Evolutionary conservation across 1,140 invertebrate species (phyloP).

Genomic region (Sweltsa coloradensis): DNA sequence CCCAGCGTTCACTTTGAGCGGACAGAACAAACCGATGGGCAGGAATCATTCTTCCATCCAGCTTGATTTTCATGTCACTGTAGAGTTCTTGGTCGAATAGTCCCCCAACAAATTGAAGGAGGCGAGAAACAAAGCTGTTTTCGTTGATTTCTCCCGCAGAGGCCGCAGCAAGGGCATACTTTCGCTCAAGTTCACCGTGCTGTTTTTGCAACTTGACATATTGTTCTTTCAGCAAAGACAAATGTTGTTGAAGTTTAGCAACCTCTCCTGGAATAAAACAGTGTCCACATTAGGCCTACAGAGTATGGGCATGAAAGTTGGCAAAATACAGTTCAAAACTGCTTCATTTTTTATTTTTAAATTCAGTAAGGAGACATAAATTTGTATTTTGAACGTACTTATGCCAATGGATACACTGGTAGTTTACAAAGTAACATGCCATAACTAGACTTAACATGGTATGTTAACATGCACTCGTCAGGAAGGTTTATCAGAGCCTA

Average conservation of each 20-base stretch:
- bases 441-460: no score
- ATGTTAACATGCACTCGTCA: no score
- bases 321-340: no score
- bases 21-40: constrained; percentile 84
- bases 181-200: constrained; percentile 68
- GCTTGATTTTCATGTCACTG: constrained; percentile 58
- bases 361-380: no score
- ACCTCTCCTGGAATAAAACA: constrained; percentile 35
- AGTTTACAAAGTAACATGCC: no score
- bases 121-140: constrained; percentile 66
- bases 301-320: no score
- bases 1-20: constrained; percentile 77
- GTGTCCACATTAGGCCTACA: no score
- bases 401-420: no score
- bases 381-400: no score
- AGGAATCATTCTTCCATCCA: constrained; percentile 55
- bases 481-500: no score
- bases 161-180: constrained; percentile 62
- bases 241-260: constrained; percentile 73
- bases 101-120: constrained; percentile 66
- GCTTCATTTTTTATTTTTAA: no score
- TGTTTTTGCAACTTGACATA: constrained; percentile 81
- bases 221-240: constrained; percentile 74
- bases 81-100: constrained; percentile 69
- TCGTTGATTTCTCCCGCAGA: constrained; percentile 37